Evolutionary conservation across 2,113 vertebrate genomes (phyloP).

Genomic region (Pleuronectes platessa): DNA sequence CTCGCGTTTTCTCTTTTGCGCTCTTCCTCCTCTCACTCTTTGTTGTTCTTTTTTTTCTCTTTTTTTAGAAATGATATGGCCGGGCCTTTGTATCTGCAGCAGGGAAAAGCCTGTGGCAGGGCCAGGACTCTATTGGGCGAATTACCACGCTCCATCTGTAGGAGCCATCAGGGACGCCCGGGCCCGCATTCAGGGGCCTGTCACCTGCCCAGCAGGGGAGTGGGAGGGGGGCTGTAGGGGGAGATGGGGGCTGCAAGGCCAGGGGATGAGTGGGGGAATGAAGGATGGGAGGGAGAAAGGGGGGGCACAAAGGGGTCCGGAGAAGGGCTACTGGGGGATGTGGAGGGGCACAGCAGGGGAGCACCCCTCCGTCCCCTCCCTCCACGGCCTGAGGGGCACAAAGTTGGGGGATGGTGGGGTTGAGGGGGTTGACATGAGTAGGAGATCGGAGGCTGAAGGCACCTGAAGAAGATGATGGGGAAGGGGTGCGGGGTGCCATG

Average conservation of each 20-base stretch:
- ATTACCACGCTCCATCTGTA: conserved; percentile 99
- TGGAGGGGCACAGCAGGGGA: conserved; percentile 90
- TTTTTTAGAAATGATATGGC: conserved; percentile 94
- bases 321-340: conserved; percentile 87
- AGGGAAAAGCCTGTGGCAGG: conserved; percentile 93
- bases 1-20: conserved; percentile 74
- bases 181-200: conserved; percentile 94
- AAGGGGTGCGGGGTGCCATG: conserved; percentile 34
- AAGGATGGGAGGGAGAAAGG: conserved; percentile 87
- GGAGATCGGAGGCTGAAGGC: conserved; percentile 65
- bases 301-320: conserved; percentile 90
- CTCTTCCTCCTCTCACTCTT: conserved; percentile 71
- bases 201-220: conserved; percentile 99
- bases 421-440: conserved; percentile 61
- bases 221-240: conserved; percentile 78
- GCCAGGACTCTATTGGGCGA: conserved; percentile 95
- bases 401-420: conserved; percentile 67
- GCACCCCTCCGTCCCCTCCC: conserved; percentile 87
- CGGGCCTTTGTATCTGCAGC: conserved; percentile 92
- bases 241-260: conserved; percentile 77
- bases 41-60: conserved; percentile 76
- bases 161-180: conserved; percentile 97
- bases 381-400: conserved; percentile 79
- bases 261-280: conserved; percentile 87
- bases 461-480: conserved; percentile 76